Evolutionary conservation across 1,140 invertebrate genomes (phyloP), one percentile per base, ranked within the genome.

Genomic region (Lepidostoma basale): DNA sequence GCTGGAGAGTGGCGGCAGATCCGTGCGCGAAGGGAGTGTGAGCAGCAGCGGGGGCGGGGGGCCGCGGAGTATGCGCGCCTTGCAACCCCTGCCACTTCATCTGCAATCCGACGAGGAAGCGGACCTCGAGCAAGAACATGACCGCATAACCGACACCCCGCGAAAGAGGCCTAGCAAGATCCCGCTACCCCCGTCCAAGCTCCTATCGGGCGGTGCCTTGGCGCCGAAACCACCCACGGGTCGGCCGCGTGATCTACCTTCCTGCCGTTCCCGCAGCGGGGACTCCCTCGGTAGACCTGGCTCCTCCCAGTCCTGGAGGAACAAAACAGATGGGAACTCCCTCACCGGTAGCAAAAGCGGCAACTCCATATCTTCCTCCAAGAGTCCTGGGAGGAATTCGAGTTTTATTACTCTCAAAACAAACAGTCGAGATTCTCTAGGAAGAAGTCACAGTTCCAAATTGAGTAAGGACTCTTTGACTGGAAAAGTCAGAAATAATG

Each of bases 131-230:
- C 44, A 71, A 58, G 67, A 74, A 42, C 64, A 74, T 56, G 59
- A 66, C 49, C 75, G 65, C 77, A 79, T 76, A 59, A 75, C 78
- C 30, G 84, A 83, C 69, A 86, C 81, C 56, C 85, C 83, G 72
- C 83, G 83, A 60, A 75, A 84, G 58, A 84, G 86, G 68, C 88
- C 89, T 42, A 89, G 88, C 79, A 89, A 89, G 75, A 91, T 91
- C 62, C 90, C 90, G 20, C 79, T 90, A 63, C 85, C 83, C 40
- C 86, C 86, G 18, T 81, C 82, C 69, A 84, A 83, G 56, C 58
- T 62, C 25, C 66, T 52, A 26, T 83, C 81, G 33, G 76, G 81
- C 42, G 69, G 76, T 70, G 70, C 76, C 66, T 77, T 80, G 30
- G 80, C 83, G 12, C 83, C 84, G n/a, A 88, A 88, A 74, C 85